Percentiles rank a stretch among this genome's conserved stretches.
Evolutionary conservation across 2,797 vertebrate species (phyloP).

Genomic region (Antennarius maculatus): DNA sequence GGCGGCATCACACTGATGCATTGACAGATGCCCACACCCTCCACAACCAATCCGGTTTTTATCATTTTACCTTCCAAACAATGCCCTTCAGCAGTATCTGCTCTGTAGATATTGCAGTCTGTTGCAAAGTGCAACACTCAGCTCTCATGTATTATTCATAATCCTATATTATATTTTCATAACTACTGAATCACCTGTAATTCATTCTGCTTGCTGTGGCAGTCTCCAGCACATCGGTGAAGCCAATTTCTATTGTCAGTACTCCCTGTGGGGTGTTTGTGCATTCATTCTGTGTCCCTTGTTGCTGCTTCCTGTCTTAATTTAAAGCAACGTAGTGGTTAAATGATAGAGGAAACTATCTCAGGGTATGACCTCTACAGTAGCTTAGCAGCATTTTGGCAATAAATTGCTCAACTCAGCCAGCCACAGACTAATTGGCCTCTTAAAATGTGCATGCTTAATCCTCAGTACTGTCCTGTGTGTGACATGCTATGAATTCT

Average conservation of each 20-base stretch:
- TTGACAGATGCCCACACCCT: conserved; percentile 25
- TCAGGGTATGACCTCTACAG: neutral
- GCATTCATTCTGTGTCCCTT: conserved; percentile 7
- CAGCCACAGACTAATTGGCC: neutral
- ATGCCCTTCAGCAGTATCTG: conserved; percentile 27
- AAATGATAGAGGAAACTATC: conserved; percentile 8
- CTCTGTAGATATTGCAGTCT: conserved; percentile 16
- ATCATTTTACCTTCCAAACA: conserved; percentile 18
- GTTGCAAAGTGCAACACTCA: conserved; percentile 28
- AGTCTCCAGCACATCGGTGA: neutral
- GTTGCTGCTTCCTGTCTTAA: conserved; percentile 18
- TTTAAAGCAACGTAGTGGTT: neutral
- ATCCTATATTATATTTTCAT: conserved; percentile 24
- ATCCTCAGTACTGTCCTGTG: neutral
- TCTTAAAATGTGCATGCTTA: neutral
- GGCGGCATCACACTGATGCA: conserved; percentile 36
- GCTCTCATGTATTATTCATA: conserved; percentile 49
- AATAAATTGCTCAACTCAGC: neutral
- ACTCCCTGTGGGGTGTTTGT: conserved; percentile 3
- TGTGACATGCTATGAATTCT: neutral
- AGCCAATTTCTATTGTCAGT: conserved; percentile 24
- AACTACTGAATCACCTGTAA: conserved; percentile 13
- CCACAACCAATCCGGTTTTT: neutral
- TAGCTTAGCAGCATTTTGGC: neutral
- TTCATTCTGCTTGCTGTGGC: conserved; percentile 24